Base-by-base conservation (phyloP, 1,140 invertebrate species). In the Amyelois transitella region DNA sequence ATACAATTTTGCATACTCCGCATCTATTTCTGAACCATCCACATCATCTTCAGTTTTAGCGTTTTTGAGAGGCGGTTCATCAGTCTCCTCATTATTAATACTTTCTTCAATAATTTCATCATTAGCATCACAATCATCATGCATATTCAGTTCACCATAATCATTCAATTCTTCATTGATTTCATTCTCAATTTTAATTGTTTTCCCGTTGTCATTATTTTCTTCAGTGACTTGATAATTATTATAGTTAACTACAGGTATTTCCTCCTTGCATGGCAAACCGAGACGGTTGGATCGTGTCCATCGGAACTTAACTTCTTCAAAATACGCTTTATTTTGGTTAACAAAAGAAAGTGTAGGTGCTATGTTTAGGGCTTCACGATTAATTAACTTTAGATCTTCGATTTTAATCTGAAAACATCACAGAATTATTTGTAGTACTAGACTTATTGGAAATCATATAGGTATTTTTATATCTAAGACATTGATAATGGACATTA, bases 1-100 rank as follows among this genome's bases (percentile, higher is more conserved):
- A 4, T 75, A 55, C 53, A 85, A 62, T 7, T 45, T 75, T 6
- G 80, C 83, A 70, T 85, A 86, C 51, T 86, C 83, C 47, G 76
- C 70, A 25, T 85, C 70, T 14, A 82, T 58, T 47, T 69, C 72
- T 24, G 66, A 66, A 0, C 76, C 77, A 55, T 82, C 77, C 6
- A 58, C 67, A 49, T 66, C 53, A 1, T 58, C 52, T 38, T 74
- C 61, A 47, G 45, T 52, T 38, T 60, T 43, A 48, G 14, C 12
- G 45, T 48, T 48, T 48, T 20, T 20, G 10, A 19, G n/a, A 10
- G 19, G 3, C 7, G 20, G 8, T 12, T 48, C n/a, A n/a, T 21
- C 3, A 12, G 20, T 1, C 2, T 12, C 10, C 6, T 22, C 24
- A 8, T 55, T 58, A 43, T 54, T 48, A 51, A 48, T 49, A 32